phyloP scores from a whole-genome alignment of 2,113 vertebrate species.

The Toxostoma redivivum region DNA sequence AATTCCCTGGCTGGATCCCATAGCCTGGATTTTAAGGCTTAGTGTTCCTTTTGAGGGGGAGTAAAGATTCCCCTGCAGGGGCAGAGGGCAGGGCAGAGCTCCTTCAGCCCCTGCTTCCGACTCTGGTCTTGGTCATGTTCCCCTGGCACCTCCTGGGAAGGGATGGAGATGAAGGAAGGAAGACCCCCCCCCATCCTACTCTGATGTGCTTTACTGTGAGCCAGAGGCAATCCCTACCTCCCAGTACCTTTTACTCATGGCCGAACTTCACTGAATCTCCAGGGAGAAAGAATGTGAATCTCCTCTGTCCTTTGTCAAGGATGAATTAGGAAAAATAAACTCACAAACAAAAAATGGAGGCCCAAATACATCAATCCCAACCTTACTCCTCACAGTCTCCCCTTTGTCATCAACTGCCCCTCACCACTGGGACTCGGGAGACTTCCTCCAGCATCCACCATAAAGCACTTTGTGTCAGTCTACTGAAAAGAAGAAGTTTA shows the following conservation, averaged over 20 bases:
- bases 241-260: neutral
- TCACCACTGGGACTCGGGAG: neutral
- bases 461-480: neutral
- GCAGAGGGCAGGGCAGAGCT: neutral
- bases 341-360: constrained; percentile 34
- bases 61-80: neutral
- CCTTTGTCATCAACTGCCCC: neutral
- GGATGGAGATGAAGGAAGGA: fast-evolving
- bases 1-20: neutral
- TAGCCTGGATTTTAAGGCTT: neutral
- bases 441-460: neutral
- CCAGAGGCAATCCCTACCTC: neutral
- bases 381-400: neutral
- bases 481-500: neutral
- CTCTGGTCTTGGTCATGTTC: neutral
- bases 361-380: neutral
- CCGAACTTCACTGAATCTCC: fast-evolving
- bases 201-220: neutral
- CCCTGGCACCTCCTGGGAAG: neutral
- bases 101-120: fast-evolving
- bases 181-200: neutral
- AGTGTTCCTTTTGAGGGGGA: neutral
- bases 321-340: constrained; percentile 54
- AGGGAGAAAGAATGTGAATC: neutral
- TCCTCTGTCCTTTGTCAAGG: neutral